These are phyloP conservation scores for Enteromius mattozi DNA, from an alignment of 2,797 vertebrate genomes.

Conservation along the genomic window DNA sequence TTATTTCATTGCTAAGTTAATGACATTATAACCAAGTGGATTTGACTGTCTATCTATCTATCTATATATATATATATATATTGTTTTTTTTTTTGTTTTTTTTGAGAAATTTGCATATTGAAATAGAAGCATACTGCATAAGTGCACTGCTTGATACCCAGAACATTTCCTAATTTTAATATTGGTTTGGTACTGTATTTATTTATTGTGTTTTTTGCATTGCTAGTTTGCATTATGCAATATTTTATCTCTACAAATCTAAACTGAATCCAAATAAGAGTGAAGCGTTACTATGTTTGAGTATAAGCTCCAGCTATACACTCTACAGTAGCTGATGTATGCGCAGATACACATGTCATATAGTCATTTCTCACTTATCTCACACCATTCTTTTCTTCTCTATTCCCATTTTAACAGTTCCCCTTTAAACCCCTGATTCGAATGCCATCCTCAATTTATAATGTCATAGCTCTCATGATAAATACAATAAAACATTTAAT, in stretches of 20 bases:
- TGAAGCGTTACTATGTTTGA: background rate
- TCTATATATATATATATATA: too few species aligned
- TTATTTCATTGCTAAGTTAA: too few species aligned
- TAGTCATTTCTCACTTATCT: slow-evolving; percentile 63
- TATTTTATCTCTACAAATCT: background rate
- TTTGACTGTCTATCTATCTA: background rate
- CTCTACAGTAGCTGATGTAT: background rate
- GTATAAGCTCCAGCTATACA: background rate
- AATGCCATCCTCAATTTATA: slow-evolving; percentile 74
- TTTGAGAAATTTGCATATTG: background rate
- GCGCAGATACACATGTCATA: background rate
- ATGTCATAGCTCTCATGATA: slow-evolving; percentile 74
- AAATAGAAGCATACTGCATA: background rate
- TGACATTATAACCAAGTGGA: background rate
- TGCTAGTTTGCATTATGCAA: background rate
- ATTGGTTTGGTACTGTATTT: background rate
- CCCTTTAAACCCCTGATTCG: slow-evolving; percentile 60
- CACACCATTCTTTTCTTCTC: slow-evolving; percentile 53
- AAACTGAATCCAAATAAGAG: background rate
- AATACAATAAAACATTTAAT: slow-evolving; percentile 76
- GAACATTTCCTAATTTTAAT: background rate
- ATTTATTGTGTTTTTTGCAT: background rate
- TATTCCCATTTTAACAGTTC: slow-evolving; percentile 44
- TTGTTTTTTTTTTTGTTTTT: background rate
- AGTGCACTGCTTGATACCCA: background rate